Evolutionary conservation across 2,888 invertebrate species (phyloP).

Genomic region (Diplazon laetatorius): DNA sequence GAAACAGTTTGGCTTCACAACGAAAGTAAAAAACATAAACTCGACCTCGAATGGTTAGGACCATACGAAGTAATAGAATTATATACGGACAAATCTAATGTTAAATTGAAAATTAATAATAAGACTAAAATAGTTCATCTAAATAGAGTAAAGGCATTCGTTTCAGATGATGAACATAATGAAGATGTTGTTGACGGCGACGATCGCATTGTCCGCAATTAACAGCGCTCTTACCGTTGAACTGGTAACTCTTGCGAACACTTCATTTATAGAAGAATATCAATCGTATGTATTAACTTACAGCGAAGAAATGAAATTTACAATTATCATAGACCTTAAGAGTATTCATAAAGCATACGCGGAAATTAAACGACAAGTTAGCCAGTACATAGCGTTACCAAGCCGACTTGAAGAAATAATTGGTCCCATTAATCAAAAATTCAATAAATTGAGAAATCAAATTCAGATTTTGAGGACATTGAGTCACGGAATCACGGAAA

Average conservation of each 20-base stretch:
- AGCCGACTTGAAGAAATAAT: slow-evolving; percentile 7
- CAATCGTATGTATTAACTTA: slow-evolving; percentile 37
- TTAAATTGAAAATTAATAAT: slow-evolving; percentile 28
- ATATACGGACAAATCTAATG: slow-evolving; percentile 31
- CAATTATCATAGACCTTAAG: slow-evolving; percentile 41
- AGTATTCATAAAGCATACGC: slow-evolving; percentile 32
- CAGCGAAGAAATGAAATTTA: slow-evolving; percentile 46
- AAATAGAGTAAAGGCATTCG: slow-evolving; percentile 42
- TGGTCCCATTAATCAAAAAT: slow-evolving; percentile 14
- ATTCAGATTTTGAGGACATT: slow-evolving; percentile 25
- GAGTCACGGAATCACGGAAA: slow-evolving; percentile 22
- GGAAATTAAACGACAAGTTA: slow-evolving; percentile 20
- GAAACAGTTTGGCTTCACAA: slow-evolving; percentile 34
- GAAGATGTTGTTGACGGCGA: slow-evolving; percentile 40
- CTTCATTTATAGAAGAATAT: slow-evolving; percentile 33
- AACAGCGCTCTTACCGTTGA: slow-evolving; percentile 40
- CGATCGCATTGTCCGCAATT: slow-evolving; percentile 32
- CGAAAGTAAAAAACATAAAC: slow-evolving; percentile 45
- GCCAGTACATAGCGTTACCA: slow-evolving; percentile 12
- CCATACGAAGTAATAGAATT: slow-evolving; percentile 45
- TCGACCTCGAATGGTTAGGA: slow-evolving; percentile 47
- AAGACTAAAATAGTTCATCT: slow-evolving; percentile 41
- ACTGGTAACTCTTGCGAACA: slow-evolving; percentile 44
- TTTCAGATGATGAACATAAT: slow-evolving; percentile 45
- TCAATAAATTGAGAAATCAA: slow-evolving; percentile 42